These are phyloP conservation scores for Drosophila mayaguana DNA, from an alignment of 2,888 invertebrate species.

Conservation along the genomic window DNA sequence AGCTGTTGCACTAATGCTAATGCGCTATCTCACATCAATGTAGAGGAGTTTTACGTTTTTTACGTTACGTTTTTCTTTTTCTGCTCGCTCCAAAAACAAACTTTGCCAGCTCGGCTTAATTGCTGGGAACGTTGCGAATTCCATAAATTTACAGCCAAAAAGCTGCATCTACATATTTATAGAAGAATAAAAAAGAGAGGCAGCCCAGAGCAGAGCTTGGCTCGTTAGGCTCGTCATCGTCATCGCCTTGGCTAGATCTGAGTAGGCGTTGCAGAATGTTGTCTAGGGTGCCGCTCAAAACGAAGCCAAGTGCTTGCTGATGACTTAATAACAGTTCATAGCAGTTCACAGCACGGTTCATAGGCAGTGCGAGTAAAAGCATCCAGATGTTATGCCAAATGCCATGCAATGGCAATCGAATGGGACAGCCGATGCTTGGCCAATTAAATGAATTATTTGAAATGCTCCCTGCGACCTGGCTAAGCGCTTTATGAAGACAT, in stretches of 20 bases:
- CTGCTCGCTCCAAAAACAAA: conserved; percentile 50
- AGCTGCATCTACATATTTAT: conserved; percentile 41
- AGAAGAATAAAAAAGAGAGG: conserved; percentile 20
- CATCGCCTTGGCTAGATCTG: conserved; percentile 23
- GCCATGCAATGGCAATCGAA: conserved; percentile 38
- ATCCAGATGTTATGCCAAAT: conserved; percentile 29
- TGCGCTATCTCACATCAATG: conserved; percentile 64
- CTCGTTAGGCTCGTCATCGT: conserved; percentile 36
- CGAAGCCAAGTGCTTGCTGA: conserved; percentile 45
- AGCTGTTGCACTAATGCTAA: conserved; percentile 43
- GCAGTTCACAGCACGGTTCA: conserved; percentile 5
- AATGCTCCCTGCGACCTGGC: conserved; percentile 39
- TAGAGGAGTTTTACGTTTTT: conserved; percentile 59
- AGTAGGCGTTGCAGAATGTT: conserved; percentile 69
- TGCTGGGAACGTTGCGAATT: conserved; percentile 78
- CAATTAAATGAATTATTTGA: conserved; percentile 66
- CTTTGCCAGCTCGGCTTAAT: conserved; percentile 73
- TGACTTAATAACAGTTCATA: conserved; percentile 58
- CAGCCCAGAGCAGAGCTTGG: conserved; percentile 35
- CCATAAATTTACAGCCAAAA: conserved; percentile 53
- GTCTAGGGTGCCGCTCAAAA: conserved; percentile 62
- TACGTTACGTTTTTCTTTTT: conserved; percentile 2
- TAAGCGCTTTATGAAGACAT: conserved; percentile 53
- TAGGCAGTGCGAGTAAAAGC: conserved; percentile 20
- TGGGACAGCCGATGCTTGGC: conserved; percentile 16